Percentiles rank a stretch among this genome's conserved stretches.
phyloP scores from a whole-genome alignment of 1,140 invertebrate species.

The Saxidomus purpurata region DNA sequence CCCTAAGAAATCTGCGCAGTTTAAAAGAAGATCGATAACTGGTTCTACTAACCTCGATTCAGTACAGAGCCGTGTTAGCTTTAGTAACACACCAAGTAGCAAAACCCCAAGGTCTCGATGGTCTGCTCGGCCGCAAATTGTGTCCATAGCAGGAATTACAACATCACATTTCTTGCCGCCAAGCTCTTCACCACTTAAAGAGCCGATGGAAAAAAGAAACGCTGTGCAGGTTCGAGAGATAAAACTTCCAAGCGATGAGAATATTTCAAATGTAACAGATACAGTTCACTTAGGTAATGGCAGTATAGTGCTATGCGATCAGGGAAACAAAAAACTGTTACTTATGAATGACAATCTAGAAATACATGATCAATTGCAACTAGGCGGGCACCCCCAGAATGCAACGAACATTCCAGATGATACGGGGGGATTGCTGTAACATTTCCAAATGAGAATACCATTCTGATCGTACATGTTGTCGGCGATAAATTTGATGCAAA shows the following conservation, averaged over 20 bases:
- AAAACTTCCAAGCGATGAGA: neutral
- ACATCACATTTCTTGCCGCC: conserved; percentile 9
- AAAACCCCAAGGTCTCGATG: neutral
- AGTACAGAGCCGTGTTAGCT: neutral
- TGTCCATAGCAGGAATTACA: conserved; percentile 18
- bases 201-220: conserved; percentile 6
- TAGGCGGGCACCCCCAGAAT: conserved; percentile 38
- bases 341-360: neutral
- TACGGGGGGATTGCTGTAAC: conserved; percentile 21
- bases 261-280: conserved; percentile 42
- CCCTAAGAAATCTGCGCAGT: too few relatives aligned
- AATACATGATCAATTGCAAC: neutral
- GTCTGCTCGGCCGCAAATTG: conserved; percentile 9
- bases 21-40: neutral
- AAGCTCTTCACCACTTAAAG: neutral
- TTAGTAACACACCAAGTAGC: neutral
- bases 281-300: conserved; percentile 10
- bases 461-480: neutral
- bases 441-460: conserved; percentile 33
- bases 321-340: conserved; percentile 49
- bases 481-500: conserved; percentile 1
- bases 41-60: neutral
- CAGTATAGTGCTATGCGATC: conserved; percentile 29
- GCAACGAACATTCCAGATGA: neutral
- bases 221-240: neutral